Evolutionary conservation across 2,797 vertebrate species (phyloP), one percentile per base, ranked within the genome.

Genomic region (Mus minutoides): DNA sequence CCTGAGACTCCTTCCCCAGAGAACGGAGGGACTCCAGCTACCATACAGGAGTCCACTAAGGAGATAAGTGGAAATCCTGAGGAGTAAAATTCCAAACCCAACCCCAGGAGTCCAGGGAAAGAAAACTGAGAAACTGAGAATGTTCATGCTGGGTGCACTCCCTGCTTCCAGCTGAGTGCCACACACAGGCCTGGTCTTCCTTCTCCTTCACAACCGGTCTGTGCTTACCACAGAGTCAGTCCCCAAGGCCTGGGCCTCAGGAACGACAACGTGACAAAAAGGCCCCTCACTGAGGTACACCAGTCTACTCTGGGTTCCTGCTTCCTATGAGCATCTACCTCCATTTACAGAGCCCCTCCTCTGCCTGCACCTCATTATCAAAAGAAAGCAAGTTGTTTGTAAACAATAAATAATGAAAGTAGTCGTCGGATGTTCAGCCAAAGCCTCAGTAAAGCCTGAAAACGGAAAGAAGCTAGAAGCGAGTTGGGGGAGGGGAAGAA

Each of bases 321-420:
- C 22, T 60, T 82, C 29, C 83, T 0, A 17, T 2, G 11, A 16
- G 73, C 37, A 4, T 1, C 69, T 37, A 21, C 17, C 7, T 0
- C 10, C 26, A 19, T 1, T 0, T 3, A 16, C 83, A 4, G 10
- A 16, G 31, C 76, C 75, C 91, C 46, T 46, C 75, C 78, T 40
- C 17, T 9, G 0, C 34, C 40, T n/a, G 0, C 3, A 54, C 77
- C 88, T 88, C 83, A n/a, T 60, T 71, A 82, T 54, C 7, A 0
- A 78, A 54, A 69, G 56, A 64, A 49, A 87, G 49, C 5, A 2
- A 87, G 95, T 87, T 96, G 97, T 97, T 97, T 93, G 90, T 92
- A 97, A 96, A 97, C 95, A 97, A 75, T 95, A 95, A 96, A 94
- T 76, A 75, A 77, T 88, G 88, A 73, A 60, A 96, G 97, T 95